These are phyloP conservation scores for Platichthys stellatus DNA, from an alignment of 2,113 vertebrate species.

Conservation along the genomic window DNA sequence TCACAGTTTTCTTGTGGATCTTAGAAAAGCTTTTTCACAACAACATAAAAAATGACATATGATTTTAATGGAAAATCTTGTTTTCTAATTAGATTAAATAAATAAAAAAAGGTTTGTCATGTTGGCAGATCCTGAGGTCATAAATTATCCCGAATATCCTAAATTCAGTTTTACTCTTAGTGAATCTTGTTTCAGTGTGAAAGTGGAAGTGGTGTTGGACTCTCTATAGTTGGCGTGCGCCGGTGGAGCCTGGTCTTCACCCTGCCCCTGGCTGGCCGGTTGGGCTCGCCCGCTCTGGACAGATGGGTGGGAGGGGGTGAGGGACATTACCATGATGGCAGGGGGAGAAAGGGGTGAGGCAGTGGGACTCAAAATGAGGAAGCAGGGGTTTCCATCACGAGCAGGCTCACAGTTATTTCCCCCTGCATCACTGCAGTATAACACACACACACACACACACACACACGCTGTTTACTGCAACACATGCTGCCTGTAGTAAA, in stretches of 20 bases:
- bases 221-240: background rate
- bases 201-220: background rate
- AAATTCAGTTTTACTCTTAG: background rate
- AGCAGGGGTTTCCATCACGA: conserved; percentile 53
- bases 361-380: conserved; percentile 58
- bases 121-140: background rate
- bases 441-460: conserved; percentile 22
- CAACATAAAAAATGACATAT: background rate
- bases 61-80: background rate
- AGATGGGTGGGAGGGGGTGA: conserved; percentile 76
- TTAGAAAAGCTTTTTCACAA: background rate
- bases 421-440: conserved; percentile 57
- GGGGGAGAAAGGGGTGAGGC: conserved; percentile 25
- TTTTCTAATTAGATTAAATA: background rate
- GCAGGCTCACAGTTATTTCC: conserved; percentile 45
- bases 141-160: background rate
- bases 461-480: conserved; percentile 62
- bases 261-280: conserved; percentile 3
- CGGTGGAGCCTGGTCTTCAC: conserved; percentile 42
- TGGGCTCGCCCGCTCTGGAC: conserved; percentile 54
- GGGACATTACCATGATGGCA: conserved; percentile 69
- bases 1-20: background rate
- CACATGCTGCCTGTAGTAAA: conserved; percentile 68
- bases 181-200: background rate
- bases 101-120: background rate